Percentiles rank a stretch among this genome's conserved stretches.
Evolutionary conservation across 2,888 invertebrate genomes (phyloP).

Genomic region (Drosophila neonasuta): DNA sequence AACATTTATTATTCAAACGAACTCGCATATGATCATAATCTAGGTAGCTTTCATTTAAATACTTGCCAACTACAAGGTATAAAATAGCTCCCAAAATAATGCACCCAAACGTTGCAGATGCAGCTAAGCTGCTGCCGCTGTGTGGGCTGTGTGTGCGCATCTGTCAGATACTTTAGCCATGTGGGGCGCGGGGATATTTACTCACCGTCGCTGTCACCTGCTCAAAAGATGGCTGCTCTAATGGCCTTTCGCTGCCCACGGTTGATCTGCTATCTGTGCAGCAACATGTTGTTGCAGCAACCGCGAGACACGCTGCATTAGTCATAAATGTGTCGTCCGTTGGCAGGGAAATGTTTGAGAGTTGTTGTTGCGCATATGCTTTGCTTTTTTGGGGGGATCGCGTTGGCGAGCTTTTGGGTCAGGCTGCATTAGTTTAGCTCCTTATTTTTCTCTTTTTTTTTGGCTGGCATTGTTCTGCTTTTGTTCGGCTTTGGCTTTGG

Average conservation of each 20-base stretch:
- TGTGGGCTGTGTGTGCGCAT: slow-evolving; percentile 52
- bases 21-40: too few species aligned
- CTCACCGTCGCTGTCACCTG: slow-evolving; percentile 51
- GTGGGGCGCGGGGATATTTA: slow-evolving; percentile 10
- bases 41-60: neutral
- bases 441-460: slow-evolving; percentile 50
- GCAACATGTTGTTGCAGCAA: slow-evolving; percentile 55
- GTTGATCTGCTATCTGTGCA: slow-evolving; percentile 52
- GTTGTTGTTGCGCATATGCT: too few species aligned
- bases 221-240: slow-evolving; percentile 42
- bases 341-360: neutral
- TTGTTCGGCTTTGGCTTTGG: slow-evolving; percentile 51
- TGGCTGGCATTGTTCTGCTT: slow-evolving; percentile 60
- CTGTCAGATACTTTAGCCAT: slow-evolving; percentile 53
- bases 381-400: slow-evolving; percentile 4
- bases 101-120: slow-evolving; percentile 10
- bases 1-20: too few species aligned
- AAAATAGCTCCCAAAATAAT: neutral
- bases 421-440: slow-evolving; percentile 54
- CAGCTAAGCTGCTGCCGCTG: slow-evolving; percentile 7
- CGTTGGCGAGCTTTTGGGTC: slow-evolving; percentile 73
- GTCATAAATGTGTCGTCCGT: slow-evolving; percentile 67
- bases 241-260: slow-evolving; percentile 57
- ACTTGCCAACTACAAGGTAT: neutral
- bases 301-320: slow-evolving; percentile 48